These are phyloP conservation scores for Chionis minor DNA, from an alignment of 2,113 vertebrate genomes.

Conservation along the genomic window DNA sequence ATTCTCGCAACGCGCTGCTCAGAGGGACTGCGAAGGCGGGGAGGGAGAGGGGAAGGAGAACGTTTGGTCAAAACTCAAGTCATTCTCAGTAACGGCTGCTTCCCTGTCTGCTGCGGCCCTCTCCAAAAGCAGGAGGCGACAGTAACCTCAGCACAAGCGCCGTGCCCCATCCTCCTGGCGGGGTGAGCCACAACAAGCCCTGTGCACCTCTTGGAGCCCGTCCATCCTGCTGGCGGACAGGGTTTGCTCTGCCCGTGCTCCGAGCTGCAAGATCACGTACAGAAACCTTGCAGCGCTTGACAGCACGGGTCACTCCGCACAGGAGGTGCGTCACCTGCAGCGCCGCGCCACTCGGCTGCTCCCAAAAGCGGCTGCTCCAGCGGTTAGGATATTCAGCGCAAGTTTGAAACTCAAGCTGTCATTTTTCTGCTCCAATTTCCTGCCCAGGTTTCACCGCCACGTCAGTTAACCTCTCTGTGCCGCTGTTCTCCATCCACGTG, in stretches of 20 bases:
- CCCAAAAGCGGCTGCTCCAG: not conserved
- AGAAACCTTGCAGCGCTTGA: not conserved
- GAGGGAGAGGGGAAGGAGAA: not conserved
- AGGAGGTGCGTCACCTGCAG: not conserved
- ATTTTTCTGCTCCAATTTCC: not conserved
- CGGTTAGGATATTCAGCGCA: not conserved
- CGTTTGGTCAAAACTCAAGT: not conserved
- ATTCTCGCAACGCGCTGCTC: not conserved
- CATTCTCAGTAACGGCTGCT: not conserved
- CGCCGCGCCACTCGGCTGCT: not conserved
- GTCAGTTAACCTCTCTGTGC: not conserved
- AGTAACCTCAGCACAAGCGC: rapidly evolving
- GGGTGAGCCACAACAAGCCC: not conserved
- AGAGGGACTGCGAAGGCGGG: not conserved
- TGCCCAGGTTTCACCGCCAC: not conserved
- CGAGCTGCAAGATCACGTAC: not conserved
- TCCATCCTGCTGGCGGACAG: not conserved
- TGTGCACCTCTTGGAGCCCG: rapidly evolving
- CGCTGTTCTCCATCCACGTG: not conserved
- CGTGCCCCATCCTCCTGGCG: not conserved
- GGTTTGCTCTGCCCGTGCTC: not conserved
- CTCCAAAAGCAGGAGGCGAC: rapidly evolving
- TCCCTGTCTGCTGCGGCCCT: not conserved
- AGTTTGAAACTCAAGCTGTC: not conserved
- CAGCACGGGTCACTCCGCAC: not conserved